Percentiles rank a stretch among this genome's conserved stretches.
Conservation (phyloP, 53 echinoderm and acorn worm species). For the Luidia sarsii region DNA sequence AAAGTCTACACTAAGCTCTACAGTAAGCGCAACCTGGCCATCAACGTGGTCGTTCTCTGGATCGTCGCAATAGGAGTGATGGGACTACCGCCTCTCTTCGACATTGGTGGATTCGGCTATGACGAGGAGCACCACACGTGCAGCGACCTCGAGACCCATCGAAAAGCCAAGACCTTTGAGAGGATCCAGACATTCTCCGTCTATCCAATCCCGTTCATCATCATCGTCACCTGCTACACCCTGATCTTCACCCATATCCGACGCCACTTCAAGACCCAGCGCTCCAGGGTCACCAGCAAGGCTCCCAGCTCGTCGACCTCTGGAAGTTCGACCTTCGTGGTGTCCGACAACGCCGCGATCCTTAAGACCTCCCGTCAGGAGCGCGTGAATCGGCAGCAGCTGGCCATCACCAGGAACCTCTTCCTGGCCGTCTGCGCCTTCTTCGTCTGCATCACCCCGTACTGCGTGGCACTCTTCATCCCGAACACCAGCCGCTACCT, state of each 20-base stretch:
- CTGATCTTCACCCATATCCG: constrained; percentile 57
- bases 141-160: constrained; percentile 54
- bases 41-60: constrained; percentile 56
- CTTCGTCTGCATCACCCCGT: constrained; percentile 53
- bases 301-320: too few relatives aligned
- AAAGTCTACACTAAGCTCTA: constrained; percentile 40
- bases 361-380: background rate
- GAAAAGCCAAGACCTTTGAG: constrained; percentile 51
- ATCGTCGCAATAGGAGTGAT: constrained; percentile 35
- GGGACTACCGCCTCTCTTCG: constrained; percentile 31
- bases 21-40: constrained; percentile 33
- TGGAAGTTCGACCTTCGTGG: too few relatives aligned
- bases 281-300: background rate
- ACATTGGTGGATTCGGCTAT: constrained; percentile 61
- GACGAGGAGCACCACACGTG: constrained; percentile 54
- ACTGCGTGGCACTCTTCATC: constrained; percentile 44
- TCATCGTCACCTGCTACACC: constrained; percentile 54
- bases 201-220: constrained; percentile 58
- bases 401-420: constrained; percentile 64
- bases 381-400: constrained; percentile 40
- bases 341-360: background rate
- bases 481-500: constrained; percentile 47
- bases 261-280: constrained; percentile 48
- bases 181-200: constrained; percentile 28
- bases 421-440: constrained; percentile 58